Evolutionary conservation across 1,140 invertebrate genomes (phyloP).

Genomic region (Dryas iulia): DNA sequence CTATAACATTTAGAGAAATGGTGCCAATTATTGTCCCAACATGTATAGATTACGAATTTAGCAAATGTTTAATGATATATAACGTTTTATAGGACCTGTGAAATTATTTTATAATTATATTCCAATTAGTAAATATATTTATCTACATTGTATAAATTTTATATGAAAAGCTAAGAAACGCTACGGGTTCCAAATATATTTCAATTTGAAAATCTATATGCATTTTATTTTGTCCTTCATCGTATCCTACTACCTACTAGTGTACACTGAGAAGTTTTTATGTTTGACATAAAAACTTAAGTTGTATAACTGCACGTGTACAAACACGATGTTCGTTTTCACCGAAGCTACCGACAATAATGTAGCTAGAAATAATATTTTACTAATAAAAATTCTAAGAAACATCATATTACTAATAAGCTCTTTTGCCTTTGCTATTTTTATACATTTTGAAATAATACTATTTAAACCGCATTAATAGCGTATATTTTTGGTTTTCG

Average conservation of each 20-base stretch:
- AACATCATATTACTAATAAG: too few relatives aligned
- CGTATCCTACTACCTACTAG: too few relatives aligned
- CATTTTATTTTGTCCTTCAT: constrained; percentile 49
- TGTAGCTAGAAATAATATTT: too few relatives aligned
- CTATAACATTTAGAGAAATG: constrained; percentile 59
- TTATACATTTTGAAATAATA: too few relatives aligned
- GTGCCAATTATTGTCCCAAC: constrained; percentile 71
- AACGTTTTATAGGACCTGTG: constrained; percentile 53
- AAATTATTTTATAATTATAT: constrained; percentile 55
- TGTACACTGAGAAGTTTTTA: too few relatives aligned
- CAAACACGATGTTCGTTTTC: too few relatives aligned
- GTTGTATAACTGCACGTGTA: background rate
- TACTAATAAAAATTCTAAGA: too few relatives aligned
- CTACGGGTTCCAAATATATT: constrained; percentile 80
- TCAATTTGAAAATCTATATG: constrained; percentile 61
- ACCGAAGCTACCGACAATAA: too few relatives aligned
- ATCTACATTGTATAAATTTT: constrained; percentile 75
- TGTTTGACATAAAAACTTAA: background rate
- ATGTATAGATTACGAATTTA: constrained; percentile 57
- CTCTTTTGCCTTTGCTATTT: too few relatives aligned
- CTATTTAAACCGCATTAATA: too few relatives aligned
- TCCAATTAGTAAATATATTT: constrained; percentile 57
- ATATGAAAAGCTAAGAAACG: constrained; percentile 77
- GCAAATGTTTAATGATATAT: constrained; percentile 47
- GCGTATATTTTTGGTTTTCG: too few relatives aligned